Evolutionary conservation across 2,113 vertebrate species (phyloP).

Genomic region (Pelmatolapia mariae): DNA sequence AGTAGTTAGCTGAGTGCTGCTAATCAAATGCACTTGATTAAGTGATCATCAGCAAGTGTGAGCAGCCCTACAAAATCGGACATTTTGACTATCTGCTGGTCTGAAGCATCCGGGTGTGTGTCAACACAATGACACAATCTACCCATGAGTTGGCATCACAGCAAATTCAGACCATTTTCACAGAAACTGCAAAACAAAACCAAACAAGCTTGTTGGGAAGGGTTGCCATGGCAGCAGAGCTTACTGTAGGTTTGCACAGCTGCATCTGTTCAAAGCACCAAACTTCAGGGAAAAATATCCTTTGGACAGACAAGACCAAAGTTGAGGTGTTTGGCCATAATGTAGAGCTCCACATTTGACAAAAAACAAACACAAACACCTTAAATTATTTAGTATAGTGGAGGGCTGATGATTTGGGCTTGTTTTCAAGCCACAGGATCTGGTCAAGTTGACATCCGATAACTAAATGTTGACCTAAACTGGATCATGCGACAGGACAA

Average conservation of each 20-base stretch:
- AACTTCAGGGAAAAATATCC: background rate
- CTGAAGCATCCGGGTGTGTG: too few species aligned
- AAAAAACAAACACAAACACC: background rate
- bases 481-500: background rate
- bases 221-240: background rate
- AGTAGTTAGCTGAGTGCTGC: background rate
- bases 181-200: background rate
- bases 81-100: too few species aligned
- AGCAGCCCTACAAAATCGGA: background rate
- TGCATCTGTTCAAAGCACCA: background rate
- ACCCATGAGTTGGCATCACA: background rate
- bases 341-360: background rate
- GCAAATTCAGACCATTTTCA: background rate
- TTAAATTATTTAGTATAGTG: background rate
- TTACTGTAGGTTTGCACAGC: background rate
- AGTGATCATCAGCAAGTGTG: background rate
- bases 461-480: background rate
- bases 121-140: background rate
- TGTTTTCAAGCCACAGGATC: background rate
- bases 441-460: background rate
- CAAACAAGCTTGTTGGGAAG: background rate
- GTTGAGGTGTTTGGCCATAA: background rate
- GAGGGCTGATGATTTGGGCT: background rate
- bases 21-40: background rate
- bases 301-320: background rate